Evolutionary conservation across 2,888 invertebrate species (phyloP), one percentile per base, ranked within the genome.

Genomic region (Morpho helenor): DNA sequence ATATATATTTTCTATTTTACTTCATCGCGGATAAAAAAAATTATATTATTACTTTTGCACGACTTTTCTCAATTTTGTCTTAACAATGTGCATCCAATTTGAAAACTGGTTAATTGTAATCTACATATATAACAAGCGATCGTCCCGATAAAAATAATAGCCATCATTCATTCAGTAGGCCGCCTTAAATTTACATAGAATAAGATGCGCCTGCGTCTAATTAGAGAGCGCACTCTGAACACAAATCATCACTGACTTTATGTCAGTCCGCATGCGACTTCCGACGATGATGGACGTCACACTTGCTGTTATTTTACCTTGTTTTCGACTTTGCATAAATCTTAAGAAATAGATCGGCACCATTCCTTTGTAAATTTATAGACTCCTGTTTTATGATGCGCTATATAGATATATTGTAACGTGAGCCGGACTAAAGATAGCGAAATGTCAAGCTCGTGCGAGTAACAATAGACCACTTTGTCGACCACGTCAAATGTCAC

Each of bases 151-250:
- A 67, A 66, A 68, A 65, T 68, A 65, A 66, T 66, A 57, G 55
- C 65, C 62, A 63, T 68, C 63, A 64, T 62, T 64, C 64, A 66
- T 68, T 69, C 66, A 64, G 67, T 69, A 66, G 68, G 69, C 64
- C 60, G 75, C 64, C 67, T 74, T 65, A 68, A 75, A 84, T 84
- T 82, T 79, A 82, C 84, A 83, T 82, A 82, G 79, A 85, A 84
- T 84, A 76, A 79, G 77, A 78, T 79, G 79, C 79, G 77, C 76
- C 63, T 68, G 77, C 71, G 75, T 73, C 76, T 84, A 85, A 85
- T 86, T 84, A 85, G 81, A 79, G 75, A 74, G 76, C 73, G 72
- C 69, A 72, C 68, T 77, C 69, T 70, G 70, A 65, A 72, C 73
- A 79, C 83, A 81, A 80, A 84, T 84, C 82, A 84, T 83, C 72